These are phyloP conservation scores for Ciconia maguari DNA, from an alignment of 2,113 vertebrate genomes.

Conservation along the genomic window DNA sequence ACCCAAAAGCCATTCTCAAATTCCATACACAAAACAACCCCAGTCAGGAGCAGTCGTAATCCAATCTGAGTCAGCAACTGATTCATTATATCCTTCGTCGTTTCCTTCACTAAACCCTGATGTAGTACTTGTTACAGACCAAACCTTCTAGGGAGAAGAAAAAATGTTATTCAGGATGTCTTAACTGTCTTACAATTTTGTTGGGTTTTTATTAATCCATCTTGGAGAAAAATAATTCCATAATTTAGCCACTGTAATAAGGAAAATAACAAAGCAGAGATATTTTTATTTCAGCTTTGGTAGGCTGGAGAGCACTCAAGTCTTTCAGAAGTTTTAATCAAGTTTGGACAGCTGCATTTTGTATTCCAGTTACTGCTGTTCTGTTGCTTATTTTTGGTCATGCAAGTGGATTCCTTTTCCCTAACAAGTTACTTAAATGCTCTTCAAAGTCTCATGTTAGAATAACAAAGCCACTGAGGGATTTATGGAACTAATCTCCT, in stretches of 20 bases:
- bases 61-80: background rate
- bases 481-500: background rate
- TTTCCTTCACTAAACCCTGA: background rate
- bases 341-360: background rate
- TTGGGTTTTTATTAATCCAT: background rate
- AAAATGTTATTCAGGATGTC: background rate
- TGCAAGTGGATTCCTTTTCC: background rate
- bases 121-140: background rate
- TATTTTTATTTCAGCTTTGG: background rate
- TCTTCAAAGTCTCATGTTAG: background rate
- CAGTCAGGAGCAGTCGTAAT: background rate
- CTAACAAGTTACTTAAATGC: background rate
- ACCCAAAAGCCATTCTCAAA: background rate
- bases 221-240: background rate
- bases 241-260: background rate
- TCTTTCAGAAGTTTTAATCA: background rate
- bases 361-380: background rate
- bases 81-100: background rate
- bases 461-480: background rate
- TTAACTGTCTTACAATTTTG: background rate
- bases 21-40: background rate
- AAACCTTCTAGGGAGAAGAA: background rate
- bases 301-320: background rate
- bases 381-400: background rate
- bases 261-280: background rate